A percentile compares a stretch with the other conserved stretches of the same genome.
These are phyloP conservation scores for Perdita meconis DNA, from an alignment of 2,888 invertebrate genomes.

Conservation along the genomic window DNA sequence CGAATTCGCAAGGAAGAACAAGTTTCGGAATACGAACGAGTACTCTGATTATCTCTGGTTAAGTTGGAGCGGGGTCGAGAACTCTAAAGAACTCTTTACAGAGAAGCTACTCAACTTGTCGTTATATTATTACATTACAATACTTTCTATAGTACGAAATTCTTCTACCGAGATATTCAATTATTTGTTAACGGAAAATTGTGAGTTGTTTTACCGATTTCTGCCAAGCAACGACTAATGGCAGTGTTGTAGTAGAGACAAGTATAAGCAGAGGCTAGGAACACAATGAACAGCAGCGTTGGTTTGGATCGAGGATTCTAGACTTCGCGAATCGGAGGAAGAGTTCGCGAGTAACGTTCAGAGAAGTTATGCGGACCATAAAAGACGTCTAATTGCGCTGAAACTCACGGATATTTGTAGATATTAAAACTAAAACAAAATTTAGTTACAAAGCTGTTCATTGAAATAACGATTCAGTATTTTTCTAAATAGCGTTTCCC, in stretches of 20 bases:
- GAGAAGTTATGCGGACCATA: constrained; percentile 16
- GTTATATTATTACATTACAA: no score
- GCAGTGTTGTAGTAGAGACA: constrained; percentile 48
- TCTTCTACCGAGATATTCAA: no score
- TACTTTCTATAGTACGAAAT: no score
- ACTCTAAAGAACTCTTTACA: no score
- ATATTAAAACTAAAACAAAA: neutral
- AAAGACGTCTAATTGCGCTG: constrained; percentile 15
- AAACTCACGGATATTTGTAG: neutral
- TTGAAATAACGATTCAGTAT: neutral
- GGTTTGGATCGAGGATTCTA: constrained; percentile 21
- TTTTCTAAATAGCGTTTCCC: no score
- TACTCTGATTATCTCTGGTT: no score
- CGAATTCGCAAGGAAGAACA: constrained; percentile 1
- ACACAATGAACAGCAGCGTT: constrained; percentile 49
- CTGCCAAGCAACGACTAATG: constrained; percentile 46
- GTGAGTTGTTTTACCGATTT: no score
- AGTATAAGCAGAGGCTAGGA: constrained; percentile 44
- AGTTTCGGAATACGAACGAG: no score
- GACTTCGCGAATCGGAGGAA: constrained; percentile 30
- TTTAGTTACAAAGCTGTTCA: no score
- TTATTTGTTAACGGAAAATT: no score
- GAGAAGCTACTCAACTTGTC: no score
- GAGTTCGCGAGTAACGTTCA: constrained; percentile 14
- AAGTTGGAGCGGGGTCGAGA: no score